Conservation (phyloP, 1,140 invertebrate genomes). For the Drosophila auraria region DNA sequence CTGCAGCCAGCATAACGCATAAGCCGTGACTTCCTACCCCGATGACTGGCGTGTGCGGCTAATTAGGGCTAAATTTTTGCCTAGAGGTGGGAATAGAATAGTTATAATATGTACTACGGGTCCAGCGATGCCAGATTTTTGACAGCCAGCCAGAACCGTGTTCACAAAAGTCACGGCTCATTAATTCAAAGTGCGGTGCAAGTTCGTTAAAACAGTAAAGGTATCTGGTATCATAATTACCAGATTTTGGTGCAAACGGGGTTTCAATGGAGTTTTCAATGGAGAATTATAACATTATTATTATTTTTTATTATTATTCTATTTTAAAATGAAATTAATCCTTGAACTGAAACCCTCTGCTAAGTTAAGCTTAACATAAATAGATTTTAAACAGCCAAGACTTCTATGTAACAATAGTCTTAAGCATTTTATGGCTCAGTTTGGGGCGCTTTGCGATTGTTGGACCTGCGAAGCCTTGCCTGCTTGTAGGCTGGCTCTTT, state of each 20-base stretch:
- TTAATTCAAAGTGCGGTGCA: constrained; percentile 51
- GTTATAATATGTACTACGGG: constrained; percentile 10
- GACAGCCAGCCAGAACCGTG: constrained; percentile 64
- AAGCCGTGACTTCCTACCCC: constrained; percentile 15
- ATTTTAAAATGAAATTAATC: neutral
- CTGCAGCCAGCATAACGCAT: constrained; percentile 55
- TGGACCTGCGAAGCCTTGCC: constrained; percentile 33
- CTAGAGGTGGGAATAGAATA: constrained; percentile 22
- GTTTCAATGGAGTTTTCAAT: neutral
- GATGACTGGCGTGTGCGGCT: constrained; percentile 35
- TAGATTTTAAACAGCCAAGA: neutral
- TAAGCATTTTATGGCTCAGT: constrained; percentile 42
- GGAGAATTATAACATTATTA: neutral
- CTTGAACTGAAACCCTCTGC: neutral
- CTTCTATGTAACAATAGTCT: neutral
- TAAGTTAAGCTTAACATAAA: neutral
- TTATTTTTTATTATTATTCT: no score
- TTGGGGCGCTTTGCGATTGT: constrained; percentile 26
- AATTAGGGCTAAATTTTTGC: constrained; percentile 64
- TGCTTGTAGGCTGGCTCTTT: constrained; percentile 56
- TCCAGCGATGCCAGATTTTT: constrained; percentile 45
- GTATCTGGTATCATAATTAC: neutral
- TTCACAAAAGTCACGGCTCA: constrained; percentile 60
- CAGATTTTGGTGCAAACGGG: neutral
- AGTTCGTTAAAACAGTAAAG: constrained; percentile 1